Conservation (phyloP, 2,888 invertebrate species). For the Andrena marginata region DNA sequence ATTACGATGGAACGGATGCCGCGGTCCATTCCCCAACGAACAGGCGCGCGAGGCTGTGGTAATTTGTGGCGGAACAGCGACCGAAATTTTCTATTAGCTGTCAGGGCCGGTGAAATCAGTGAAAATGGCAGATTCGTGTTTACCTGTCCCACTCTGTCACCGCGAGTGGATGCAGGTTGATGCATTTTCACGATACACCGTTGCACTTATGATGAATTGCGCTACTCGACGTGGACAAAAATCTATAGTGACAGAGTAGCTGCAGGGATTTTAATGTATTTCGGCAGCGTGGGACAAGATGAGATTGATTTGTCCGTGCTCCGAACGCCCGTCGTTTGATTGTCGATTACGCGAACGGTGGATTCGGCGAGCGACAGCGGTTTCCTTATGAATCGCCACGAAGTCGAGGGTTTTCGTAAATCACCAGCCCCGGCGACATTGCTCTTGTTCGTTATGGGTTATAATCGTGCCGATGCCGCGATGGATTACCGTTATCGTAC, state of each 20-base stretch:
- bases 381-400: background rate
- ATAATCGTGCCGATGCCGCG: slow-evolving; percentile 52
- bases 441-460: slow-evolving; percentile 49
- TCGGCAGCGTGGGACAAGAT: background rate
- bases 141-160: background rate
- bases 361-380: background rate
- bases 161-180: no score
- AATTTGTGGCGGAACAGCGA: background rate
- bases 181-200: no score
- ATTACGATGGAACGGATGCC: background rate
- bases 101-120: no score
- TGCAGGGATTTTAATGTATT: background rate
- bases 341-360: background rate
- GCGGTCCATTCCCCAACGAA: background rate
- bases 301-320: background rate
- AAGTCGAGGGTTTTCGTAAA: slow-evolving; percentile 54
- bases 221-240: background rate
- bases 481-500: slow-evolving; percentile 39
- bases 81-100: no score
- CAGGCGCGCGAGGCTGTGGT: background rate
- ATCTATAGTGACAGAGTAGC: no score
- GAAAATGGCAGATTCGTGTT: no score
- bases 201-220: background rate
- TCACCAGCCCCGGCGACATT: slow-evolving; percentile 20
- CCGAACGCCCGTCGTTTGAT: background rate